These are phyloP conservation scores for Diplodus puntazzo DNA, from an alignment of 2,797 vertebrate genomes.

Conservation along the genomic window DNA sequence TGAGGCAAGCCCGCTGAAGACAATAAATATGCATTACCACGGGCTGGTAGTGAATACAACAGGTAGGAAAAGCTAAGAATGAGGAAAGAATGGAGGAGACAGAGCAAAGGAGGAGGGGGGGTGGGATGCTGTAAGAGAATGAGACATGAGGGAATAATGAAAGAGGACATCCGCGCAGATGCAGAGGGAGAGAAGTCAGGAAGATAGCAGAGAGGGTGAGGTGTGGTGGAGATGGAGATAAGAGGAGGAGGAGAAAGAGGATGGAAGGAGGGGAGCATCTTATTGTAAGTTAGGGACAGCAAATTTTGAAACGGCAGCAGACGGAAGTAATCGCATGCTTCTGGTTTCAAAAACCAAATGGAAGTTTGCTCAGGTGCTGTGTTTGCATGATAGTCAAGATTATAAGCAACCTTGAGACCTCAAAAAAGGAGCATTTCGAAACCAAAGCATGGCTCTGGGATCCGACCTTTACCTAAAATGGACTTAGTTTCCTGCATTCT, in stretches of 20 bases:
- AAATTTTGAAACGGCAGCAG: slow-evolving; percentile 3
- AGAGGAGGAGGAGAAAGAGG: not conserved
- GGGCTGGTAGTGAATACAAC: slow-evolving; percentile 56
- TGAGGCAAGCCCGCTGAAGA: slow-evolving; percentile 54
- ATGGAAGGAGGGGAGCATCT: not conserved
- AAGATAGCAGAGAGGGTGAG: slow-evolving; percentile 5
- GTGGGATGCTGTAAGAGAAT: not conserved
- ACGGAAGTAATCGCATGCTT: not conserved
- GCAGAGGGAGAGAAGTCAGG: not conserved
- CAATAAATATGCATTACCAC: slow-evolving; percentile 76
- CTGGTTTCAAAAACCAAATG: not conserved
- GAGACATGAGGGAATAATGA: slow-evolving; percentile 11
- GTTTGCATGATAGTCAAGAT: not conserved
- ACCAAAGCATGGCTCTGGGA: too few species aligned
- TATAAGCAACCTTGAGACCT: too few species aligned
- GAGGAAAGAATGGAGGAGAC: slow-evolving; percentile 19
- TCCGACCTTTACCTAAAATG: too few species aligned
- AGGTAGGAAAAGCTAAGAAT: slow-evolving; percentile 37
- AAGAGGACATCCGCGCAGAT: not conserved
- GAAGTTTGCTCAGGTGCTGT: not conserved
- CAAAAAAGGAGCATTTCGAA: too few species aligned
- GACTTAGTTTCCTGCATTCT: too few species aligned
- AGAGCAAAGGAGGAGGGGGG: slow-evolving; percentile 10
- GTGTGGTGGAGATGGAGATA: not conserved
- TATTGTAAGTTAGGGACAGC: not conserved